Evolutionary conservation across 2,113 vertebrate genomes (phyloP), one percentile per base, ranked within the genome.

Genomic region (Ciconia stormi): DNA sequence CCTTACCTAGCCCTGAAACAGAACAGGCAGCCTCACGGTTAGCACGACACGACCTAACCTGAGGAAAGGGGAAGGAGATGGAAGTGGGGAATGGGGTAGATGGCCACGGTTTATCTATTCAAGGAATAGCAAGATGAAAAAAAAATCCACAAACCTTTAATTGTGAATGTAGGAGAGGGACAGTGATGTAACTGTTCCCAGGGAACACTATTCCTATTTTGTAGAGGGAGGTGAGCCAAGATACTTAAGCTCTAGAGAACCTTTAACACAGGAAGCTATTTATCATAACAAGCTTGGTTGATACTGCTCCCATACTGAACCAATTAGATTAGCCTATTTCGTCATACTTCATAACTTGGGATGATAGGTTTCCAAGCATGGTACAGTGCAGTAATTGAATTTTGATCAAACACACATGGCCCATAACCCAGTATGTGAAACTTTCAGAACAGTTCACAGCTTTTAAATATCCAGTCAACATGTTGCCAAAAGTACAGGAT

Each of bases 371-470:
- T 98, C 98, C 97, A 98, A 98, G 98, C 98, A 98, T 98, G 98
- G 98, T 98, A 98, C 98, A 97, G 98, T 98, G 98, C 98, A 98
- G 98, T 99, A 99, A 99, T 99, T 99, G 98, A 99, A 98, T 98
- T 99, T 98, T 99, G 99, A 99, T 99, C 98, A 99, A 99, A 99
- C 98, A 98, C 99, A 99, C 98, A 99, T 99, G 99, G 98, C 98
- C 98, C 98, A 98, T 99, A 99, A 99, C 98, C 98, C 98, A 97
- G 98, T 97, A 98, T 98, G 98, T 98, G 98, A 98, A 98, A 98
- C 97, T 98, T 98, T 98, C 98, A 98, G 98, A 98, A 98, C 97
- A 98, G 98, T 98, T 98, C 97, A 98, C 98, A 98, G 98, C 98
- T 98, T 98, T 98, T 98, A 98, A 98, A 98, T 98, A 98, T 98